A percentile compares a stretch with the other conserved stretches of the same genome.
Conservation (phyloP, 2,113 vertebrate species). For the Cinclus cinclus region DNA sequence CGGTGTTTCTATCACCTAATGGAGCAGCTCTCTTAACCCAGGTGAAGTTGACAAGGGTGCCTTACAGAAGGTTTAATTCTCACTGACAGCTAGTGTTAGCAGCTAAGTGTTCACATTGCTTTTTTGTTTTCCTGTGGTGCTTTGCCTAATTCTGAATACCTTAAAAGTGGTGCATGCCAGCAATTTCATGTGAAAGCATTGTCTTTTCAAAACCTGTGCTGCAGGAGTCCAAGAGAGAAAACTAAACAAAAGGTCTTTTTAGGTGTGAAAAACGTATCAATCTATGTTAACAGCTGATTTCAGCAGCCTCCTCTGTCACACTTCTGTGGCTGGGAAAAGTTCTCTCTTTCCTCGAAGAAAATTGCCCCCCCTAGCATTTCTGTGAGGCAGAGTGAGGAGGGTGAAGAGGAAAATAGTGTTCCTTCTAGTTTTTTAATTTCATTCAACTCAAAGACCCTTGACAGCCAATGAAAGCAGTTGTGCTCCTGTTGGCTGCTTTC, state of each 20-base stretch:
- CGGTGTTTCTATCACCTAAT: not conserved
- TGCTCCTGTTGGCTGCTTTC: conserved; percentile 22
- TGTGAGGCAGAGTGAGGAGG: not conserved
- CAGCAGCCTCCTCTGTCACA: conserved; percentile 8
- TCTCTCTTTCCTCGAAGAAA: conserved; percentile 18
- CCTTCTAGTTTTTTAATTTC: not conserved
- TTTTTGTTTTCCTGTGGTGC: not conserved
- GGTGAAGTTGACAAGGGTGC: not conserved
- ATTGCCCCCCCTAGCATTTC: not conserved
- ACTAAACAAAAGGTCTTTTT: not conserved
- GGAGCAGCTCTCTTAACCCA: not conserved
- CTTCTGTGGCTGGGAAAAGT: not conserved
- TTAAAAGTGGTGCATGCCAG: not conserved
- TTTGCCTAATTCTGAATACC: not conserved
- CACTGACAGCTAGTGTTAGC: not conserved
- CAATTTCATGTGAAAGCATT: not conserved
- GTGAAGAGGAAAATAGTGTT: conserved; percentile 29
- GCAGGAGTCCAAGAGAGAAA: not conserved
- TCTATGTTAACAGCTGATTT: conserved; percentile 1
- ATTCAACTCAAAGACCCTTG: conserved; percentile 13
- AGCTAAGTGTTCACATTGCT: not conserved
- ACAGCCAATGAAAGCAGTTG: conserved; percentile 22
- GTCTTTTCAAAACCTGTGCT: not conserved
- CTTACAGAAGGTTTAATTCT: not conserved
- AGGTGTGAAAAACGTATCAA: not conserved